Percentiles rank a stretch among this genome's conserved stretches.
phyloP scores from a whole-genome alignment of 1,140 invertebrate species.

The Pseudomyrmex gracilis region DNA sequence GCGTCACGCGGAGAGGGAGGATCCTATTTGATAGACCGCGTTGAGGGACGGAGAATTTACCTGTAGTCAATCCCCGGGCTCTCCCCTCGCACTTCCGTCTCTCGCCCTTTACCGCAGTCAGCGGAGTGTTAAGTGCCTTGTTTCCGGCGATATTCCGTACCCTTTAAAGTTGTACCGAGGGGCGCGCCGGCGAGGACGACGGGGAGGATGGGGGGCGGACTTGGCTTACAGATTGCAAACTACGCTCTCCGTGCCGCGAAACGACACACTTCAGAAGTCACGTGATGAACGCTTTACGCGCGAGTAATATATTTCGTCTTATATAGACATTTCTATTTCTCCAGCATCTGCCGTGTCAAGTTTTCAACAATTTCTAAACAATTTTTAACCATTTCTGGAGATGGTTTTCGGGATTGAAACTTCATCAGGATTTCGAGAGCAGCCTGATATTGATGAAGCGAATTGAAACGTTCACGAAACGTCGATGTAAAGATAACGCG shows the following conservation, averaged over 20 bases:
- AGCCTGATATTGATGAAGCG: no score
- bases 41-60: constrained; percentile 78
- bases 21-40: constrained; percentile 77
- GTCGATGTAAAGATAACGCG: constrained; percentile 57
- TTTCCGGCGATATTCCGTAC: constrained; percentile 71
- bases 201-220: neutral
- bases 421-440: no score
- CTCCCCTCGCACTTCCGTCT: constrained; percentile 43
- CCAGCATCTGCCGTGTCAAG: neutral
- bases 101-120: constrained; percentile 69
- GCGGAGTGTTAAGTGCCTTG: constrained; percentile 72
- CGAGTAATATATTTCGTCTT: neutral
- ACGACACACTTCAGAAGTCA: constrained; percentile 43
- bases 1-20: constrained; percentile 2
- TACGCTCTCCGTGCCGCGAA: constrained; percentile 21
- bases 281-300: no score
- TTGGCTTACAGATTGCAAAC: constrained; percentile 8
- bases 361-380: constrained; percentile 16
- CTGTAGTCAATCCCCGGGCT: constrained; percentile 50
- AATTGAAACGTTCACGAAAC: neutral
- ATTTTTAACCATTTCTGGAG: no score
- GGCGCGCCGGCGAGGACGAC: neutral
- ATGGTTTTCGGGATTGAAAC: no score
- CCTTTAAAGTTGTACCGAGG: constrained; percentile 64
- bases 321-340: constrained; percentile 17